A percentile compares a stretch with the other conserved stretches of the same genome.
Conservation (phyloP, 2,888 invertebrate species). For the Cryptus viduatorius region DNA sequence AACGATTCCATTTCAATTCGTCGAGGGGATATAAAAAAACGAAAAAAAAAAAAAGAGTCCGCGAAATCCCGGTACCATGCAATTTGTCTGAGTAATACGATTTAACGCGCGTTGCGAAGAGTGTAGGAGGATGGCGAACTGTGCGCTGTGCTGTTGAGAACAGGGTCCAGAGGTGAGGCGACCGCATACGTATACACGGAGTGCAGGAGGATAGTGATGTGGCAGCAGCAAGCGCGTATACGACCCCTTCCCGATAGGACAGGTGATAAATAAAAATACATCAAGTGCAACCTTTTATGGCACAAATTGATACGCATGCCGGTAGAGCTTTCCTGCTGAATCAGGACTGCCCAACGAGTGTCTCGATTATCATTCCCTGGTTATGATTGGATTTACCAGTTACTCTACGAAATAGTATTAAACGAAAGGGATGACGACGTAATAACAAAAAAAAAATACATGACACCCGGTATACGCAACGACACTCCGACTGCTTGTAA, state of each 20-base stretch:
- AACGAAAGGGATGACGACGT: slow-evolving; percentile 33
- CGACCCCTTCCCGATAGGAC: slow-evolving; percentile 69
- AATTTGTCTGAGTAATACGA: slow-evolving; percentile 81
- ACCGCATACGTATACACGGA: slow-evolving; percentile 46
- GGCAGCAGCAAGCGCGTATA: slow-evolving; percentile 12
- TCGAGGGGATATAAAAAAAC: slow-evolving; percentile 44
- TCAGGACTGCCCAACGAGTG: slow-evolving; percentile 35
- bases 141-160: slow-evolving; percentile 36
- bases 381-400: slow-evolving; percentile 53
- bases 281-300: slow-evolving; percentile 80
- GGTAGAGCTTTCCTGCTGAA: slow-evolving; percentile 58
- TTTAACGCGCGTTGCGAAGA: slow-evolving; percentile 75
- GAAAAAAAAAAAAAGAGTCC: slow-evolving; percentile 73
- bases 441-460: slow-evolving; percentile 65
- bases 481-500: slow-evolving; percentile 56
- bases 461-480: slow-evolving; percentile 73
- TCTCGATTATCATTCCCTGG: slow-evolving; percentile 49
- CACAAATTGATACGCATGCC: slow-evolving; percentile 78
- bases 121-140: slow-evolving; percentile 59
- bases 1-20: slow-evolving; percentile 78
- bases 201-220: slow-evolving; percentile 15
- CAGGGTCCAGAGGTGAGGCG: slow-evolving; percentile 59
- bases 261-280: slow-evolving; percentile 81
- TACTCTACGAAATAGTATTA: slow-evolving; percentile 18
- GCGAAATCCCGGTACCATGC: slow-evolving; percentile 77